These are phyloP conservation scores for Cheirogaleus medius DNA, from an alignment of 2,113 vertebrate genomes.

Conservation along the genomic window DNA sequence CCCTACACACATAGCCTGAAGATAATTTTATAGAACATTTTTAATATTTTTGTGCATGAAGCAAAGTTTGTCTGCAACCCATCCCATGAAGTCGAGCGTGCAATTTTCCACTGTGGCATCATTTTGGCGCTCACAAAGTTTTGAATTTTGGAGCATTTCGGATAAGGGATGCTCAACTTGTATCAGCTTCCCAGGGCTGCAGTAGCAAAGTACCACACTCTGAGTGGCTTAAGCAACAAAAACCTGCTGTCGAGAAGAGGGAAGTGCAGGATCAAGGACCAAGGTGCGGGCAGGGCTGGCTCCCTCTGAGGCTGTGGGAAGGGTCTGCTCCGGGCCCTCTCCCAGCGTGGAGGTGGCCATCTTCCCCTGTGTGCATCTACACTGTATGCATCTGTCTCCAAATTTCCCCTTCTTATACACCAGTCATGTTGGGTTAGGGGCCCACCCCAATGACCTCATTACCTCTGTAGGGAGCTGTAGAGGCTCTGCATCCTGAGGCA, in stretches of 20 bases:
- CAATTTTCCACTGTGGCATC: not conserved
- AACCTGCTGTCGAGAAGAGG: not conserved
- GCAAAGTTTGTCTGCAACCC: not conserved
- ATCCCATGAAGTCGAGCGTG: not conserved
- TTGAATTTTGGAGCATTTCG: not conserved
- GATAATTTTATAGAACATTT: not conserved
- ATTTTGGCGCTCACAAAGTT: not conserved
- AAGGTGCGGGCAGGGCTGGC: not conserved
- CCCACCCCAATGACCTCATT: not conserved
- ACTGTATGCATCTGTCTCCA: not conserved
- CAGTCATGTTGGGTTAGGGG: not conserved
- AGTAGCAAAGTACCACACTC: not conserved
- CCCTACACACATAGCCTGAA: not conserved
- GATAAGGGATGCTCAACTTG: not conserved
- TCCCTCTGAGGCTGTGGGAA: not conserved
- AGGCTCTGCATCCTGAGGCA: not conserved
- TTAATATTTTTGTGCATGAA: not conserved
- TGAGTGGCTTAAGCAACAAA: not conserved
- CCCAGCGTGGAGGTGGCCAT: accelerated
- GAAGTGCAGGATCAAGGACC: too few species aligned
- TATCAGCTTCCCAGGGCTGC: not conserved
- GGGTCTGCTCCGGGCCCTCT: not conserved
- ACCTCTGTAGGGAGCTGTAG: not conserved
- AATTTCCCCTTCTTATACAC: not conserved
- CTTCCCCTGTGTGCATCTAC: not conserved